Evolutionary conservation across 1,140 invertebrate genomes (phyloP), one percentile per base, ranked within the genome.

Genomic region (Pseudomyrmex concolor): DNA sequence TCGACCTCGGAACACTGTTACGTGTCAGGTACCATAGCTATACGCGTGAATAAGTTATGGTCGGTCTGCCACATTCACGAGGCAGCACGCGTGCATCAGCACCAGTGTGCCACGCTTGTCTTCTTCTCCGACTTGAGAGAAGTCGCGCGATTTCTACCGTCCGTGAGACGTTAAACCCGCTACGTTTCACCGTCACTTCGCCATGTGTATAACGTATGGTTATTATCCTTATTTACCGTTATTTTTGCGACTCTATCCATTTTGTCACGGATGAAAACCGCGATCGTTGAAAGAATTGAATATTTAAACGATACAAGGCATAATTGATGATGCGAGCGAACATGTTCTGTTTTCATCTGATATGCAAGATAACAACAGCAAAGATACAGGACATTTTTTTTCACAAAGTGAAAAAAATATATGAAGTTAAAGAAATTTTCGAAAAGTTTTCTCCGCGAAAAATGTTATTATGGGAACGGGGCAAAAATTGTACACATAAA

Each of bases 41-140:
- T 89, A 89, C 86, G 86, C 87, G 87, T 88, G 87, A 89, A 86
- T 89, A 89, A 89, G 87, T 89, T 89, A 89, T 89, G 87, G 87
- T 86, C 84, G 84, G 78, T 71, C 84, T 87, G 86, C 68, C 86
- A 85, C 84, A 87, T 88, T 83, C 86, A 88, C 83, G 86, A 87
- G 71, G 86, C 86, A 88, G 87, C 77, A 88, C 87, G 87, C 86
- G 87, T 88, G 86, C 87, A 88, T 88, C 86, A 85, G 77, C 83
- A 13, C 50, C 10, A 10, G 59, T 78, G 71, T 83, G 73, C 86
- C 77, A 63, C 86, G 67, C 72, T 60, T 68, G 66, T 72, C 70
- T 59, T 55, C 50, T 10, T 63, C 70, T 55, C 51, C 54, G 9
- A 13, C 2, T 9, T 43, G 59, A 50, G 64, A 83, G 81, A 78